These are phyloP conservation scores for Lucilia sericata DNA, from an alignment of 1,140 invertebrate species.

Conservation along the genomic window DNA sequence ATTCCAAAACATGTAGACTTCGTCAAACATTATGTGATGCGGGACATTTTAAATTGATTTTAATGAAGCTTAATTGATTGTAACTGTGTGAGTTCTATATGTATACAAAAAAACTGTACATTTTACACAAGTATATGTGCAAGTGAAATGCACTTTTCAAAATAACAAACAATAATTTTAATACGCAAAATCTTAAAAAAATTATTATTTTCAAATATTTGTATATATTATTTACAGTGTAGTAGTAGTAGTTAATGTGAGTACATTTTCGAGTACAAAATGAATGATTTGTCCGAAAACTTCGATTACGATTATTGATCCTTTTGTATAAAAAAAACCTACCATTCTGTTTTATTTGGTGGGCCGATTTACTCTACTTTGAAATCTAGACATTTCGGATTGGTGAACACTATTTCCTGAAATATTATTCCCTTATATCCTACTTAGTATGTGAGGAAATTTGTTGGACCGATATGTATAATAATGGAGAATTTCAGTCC, in stretches of 20 bases:
- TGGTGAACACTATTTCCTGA: no score
- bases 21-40: slow-evolving; percentile 24
- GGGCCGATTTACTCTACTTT: no score
- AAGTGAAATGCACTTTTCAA: slow-evolving; percentile 14
- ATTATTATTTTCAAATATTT: background rate
- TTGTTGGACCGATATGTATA: no score
- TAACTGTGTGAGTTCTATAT: slow-evolving; percentile 21
- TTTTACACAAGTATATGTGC: background rate
- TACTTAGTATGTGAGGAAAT: no score
- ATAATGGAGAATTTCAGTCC: no score
- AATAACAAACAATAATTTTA: background rate
- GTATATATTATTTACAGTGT: slow-evolving; percentile 6
- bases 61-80: slow-evolving; percentile 42
- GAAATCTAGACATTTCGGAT: no score
- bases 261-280: no score
- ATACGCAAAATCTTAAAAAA: background rate
- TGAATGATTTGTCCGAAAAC: no score
- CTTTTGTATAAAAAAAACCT: no score
- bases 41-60: slow-evolving; percentile 44
- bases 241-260: background rate
- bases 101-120: background rate
- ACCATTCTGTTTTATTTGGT: no score
- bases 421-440: no score
- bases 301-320: no score
- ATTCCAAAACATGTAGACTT: slow-evolving; percentile 35